Base-by-base conservation (phyloP, 1,140 invertebrate genomes). In the Sitodiplosis mosellana region DNA sequence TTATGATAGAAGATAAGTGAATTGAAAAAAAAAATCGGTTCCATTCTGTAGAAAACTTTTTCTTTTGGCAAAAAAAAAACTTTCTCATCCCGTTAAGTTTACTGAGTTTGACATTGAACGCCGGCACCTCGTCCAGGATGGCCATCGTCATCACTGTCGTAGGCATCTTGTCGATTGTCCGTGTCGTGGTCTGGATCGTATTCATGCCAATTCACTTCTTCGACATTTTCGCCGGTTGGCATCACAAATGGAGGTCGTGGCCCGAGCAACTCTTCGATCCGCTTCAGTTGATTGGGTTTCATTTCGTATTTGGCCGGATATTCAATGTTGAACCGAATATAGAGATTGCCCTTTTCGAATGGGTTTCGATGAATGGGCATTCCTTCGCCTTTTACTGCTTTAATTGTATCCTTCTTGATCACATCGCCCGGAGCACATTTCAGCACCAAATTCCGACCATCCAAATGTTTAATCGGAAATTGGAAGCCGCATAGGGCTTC, bases 401-500 rank as follows among this genome's bases (percentile, higher is more conserved):
- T 90, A 2, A 87, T 61, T 51, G 82, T 81, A 53, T 86, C 87
- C 51, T 81, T 81, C 54, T 77, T 76, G 48, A 88, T 75, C 8
- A 88, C 74, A 50, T 81, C 69, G 38, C 87, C 88, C 22, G 81
- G 72, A 38, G 75, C 61, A 52, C 78, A 77, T 59, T 69, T 76
- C 21, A 94, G 69, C 34, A 88, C 66, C 27, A 94, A 64, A 51
- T 78, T 75, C 33, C 87, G 69, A 2, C 83, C 83, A 69, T 94
- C 89, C 44, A 94, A 70, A 64, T 93, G 90, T 54, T 78, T 73
- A 1, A 93, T 69, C 49, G 85, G 72, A 58, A 92, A 74, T 41
- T 70, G 69, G 63, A 92, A 91, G 2, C 92, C 91, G 71, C 91
- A 95, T 1, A 96, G 65, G 6, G 90, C 83, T 64, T 96, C 89